Conservation (phyloP, 2,113 vertebrate genomes). For the Lasiurus borealis region DNA sequence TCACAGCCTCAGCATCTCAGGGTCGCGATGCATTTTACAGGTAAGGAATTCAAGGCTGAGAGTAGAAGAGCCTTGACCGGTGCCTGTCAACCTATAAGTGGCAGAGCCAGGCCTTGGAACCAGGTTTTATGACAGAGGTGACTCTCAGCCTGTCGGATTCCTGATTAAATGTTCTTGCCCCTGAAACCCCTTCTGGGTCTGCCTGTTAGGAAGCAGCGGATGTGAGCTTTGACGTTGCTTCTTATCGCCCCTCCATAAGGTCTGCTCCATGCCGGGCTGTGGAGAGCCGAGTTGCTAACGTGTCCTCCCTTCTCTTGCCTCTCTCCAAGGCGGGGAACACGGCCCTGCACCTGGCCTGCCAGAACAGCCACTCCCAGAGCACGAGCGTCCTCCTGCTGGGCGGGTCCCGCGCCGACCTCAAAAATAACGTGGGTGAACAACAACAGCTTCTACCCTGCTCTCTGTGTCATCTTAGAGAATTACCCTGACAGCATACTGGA, state of each 20-base stretch:
- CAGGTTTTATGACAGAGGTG: neutral
- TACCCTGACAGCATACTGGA: neutral
- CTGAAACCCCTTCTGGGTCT: neutral
- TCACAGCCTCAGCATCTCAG: neutral
- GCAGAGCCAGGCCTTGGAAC: neutral
- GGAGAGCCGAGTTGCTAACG: constrained; percentile 59
- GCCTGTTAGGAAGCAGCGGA: neutral
- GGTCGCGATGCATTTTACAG: neutral
- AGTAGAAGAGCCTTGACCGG: neutral
- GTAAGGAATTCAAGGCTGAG: neutral
- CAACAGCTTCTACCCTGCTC: fast-evolving
- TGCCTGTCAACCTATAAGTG: neutral
- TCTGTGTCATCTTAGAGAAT: neutral
- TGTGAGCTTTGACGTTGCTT: neutral
- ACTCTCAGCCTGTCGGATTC: neutral
- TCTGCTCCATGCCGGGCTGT: neutral
- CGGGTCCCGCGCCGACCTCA: constrained; percentile 94
- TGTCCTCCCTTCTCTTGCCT: constrained; percentile 69
- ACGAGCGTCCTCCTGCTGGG: constrained; percentile 93
- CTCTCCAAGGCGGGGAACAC: constrained; percentile 95
- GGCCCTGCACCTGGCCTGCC: constrained; percentile 96
- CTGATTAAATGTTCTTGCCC: neutral
- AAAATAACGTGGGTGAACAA: constrained; percentile 92
- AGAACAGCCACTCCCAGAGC: constrained; percentile 97
- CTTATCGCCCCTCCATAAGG: neutral